These are phyloP conservation scores for Euglossa dilemma DNA, from an alignment of 1,140 invertebrate species.

Conservation along the genomic window DNA sequence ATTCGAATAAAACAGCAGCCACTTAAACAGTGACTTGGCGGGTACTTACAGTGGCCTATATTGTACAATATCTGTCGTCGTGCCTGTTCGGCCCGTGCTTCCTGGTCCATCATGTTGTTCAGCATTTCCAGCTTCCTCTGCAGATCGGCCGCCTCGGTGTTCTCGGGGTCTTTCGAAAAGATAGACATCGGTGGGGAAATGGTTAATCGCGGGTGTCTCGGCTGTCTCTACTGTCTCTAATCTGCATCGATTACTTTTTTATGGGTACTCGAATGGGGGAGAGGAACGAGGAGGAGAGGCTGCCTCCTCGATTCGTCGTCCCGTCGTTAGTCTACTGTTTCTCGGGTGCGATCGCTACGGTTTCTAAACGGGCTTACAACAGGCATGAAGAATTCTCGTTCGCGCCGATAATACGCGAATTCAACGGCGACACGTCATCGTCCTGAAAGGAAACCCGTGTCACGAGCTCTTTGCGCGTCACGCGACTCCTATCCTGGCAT, in stretches of 20 bases:
- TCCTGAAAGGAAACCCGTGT: conserved; percentile 29
- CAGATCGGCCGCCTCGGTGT: conserved; percentile 93
- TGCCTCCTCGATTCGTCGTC: conserved; percentile 2
- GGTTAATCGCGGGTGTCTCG: conserved; percentile 63
- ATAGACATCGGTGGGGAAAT: conserved; percentile 70
- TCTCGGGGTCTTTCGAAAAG: conserved; percentile 90
- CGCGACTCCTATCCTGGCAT: background rate
- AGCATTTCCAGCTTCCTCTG: conserved; percentile 95
- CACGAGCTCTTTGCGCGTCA: conserved; percentile 3
- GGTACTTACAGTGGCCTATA: conserved; percentile 87
- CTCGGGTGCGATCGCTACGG: conserved; percentile 15
- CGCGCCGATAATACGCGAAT: background rate
- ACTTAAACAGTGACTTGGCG: conserved; percentile 61
- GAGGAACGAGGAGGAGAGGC: background rate
- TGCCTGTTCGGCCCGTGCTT: conserved; percentile 86
- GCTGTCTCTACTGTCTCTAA: conserved; percentile 55
- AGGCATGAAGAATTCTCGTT: background rate
- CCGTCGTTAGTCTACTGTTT: conserved; percentile 29
- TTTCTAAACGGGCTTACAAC: conserved; percentile 40
- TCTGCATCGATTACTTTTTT: conserved; percentile 47
- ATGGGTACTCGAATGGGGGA: background rate
- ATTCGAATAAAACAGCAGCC: conserved; percentile 61
- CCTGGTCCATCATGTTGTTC: conserved; percentile 94
- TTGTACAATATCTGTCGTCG: conserved; percentile 86
- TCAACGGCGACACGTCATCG: background rate